Evolutionary conservation across 2,113 vertebrate species (phyloP), one percentile per base, ranked within the genome.

Genomic region (Cyrtonyx montezumae): DNA sequence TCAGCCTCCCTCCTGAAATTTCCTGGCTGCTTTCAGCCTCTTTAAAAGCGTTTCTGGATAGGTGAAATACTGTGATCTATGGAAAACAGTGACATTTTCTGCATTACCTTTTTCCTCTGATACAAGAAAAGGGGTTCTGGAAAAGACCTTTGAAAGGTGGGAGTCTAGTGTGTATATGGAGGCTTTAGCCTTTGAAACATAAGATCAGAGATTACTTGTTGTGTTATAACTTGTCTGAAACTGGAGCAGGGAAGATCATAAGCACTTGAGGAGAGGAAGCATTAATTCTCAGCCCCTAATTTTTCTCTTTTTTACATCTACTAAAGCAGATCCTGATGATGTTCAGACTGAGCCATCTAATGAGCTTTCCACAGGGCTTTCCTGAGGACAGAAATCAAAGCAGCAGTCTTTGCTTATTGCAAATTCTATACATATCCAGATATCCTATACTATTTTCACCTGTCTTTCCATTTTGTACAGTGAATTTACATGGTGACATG

Each of bases 181-280:
- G 43, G 16, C 10, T 17, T 8, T 67, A 36, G 9, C 32, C 26
- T 79, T 45, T 55, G 48, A 59, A 40, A 49, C 10, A 5, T 26
- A 45, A 49, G 42, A 51, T 66, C 40, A 21, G 28, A 68, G 53
- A 26, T 25, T 45, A 15, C 8, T 71, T 55, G 0, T 74, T 0
- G 0, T 55, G 13, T 84, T 75, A 40, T 34, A 51, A 25, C 25
- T 59, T 61, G 15, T 36, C 87, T 73, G 34, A 46, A 61, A 51
- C 1, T 18, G 53, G 17, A 25, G 51, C 53, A 40, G 25, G 12
- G n/a, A 73, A 37, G 19, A 15, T 79, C 3, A 4, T 16, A 8
- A 28, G 12, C 26, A 36, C 45, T 43, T 22, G 32, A 42, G 20
- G n/a, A 68, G 32, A 56, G 21, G 8, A 42, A 19, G 25, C 8